Percentiles rank a stretch among this genome's conserved stretches.
Evolutionary conservation across 1,140 invertebrate genomes (phyloP).

Genomic region (Zaprionus capensis): DNA sequence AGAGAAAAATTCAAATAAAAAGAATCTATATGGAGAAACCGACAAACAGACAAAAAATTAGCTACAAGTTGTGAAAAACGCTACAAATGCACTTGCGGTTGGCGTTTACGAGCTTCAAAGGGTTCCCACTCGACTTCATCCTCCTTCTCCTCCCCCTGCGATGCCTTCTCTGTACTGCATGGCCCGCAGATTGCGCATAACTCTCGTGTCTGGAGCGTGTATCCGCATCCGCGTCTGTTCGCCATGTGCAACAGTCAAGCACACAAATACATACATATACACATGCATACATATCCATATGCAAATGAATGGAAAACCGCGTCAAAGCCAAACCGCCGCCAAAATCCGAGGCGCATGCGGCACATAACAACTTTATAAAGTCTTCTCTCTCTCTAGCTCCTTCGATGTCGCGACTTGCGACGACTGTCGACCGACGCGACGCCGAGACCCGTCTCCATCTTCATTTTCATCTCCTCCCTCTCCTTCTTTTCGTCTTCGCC

Average conservation of each 20-base stretch:
- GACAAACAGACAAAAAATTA: slow-evolving; percentile 76
- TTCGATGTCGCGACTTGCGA: background rate
- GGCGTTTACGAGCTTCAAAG: slow-evolving; percentile 74
- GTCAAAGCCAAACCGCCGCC: slow-evolving; percentile 77
- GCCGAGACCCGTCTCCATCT: slow-evolving; percentile 6
- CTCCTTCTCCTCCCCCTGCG: background rate
- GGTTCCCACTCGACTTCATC: slow-evolving; percentile 31
- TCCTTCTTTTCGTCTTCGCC: slow-evolving; percentile 9
- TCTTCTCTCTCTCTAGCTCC: slow-evolving; percentile 9
- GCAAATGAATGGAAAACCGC: slow-evolving; percentile 81
- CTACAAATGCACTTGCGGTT: slow-evolving; percentile 80
- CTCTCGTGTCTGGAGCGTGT: slow-evolving; percentile 62
- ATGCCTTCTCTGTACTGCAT: background rate
- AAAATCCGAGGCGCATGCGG: slow-evolving; percentile 64
- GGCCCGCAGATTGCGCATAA: slow-evolving; percentile 16
- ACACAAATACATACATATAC: slow-evolving; percentile 1
- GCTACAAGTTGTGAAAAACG: slow-evolving; percentile 78
- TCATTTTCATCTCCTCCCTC: slow-evolving; percentile 25
- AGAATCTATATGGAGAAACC: slow-evolving; percentile 56
- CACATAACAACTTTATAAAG: slow-evolving; percentile 74
- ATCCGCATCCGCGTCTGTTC: slow-evolving; percentile 66
- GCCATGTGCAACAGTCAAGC: slow-evolving; percentile 58
- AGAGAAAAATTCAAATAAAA: slow-evolving; percentile 17
- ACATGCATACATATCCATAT: slow-evolving; percentile 40
- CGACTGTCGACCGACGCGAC: slow-evolving; percentile 2